These are phyloP conservation scores for Molossus molossus DNA, from an alignment of 2,797 vertebrate genomes.

Conservation along the genomic window DNA sequence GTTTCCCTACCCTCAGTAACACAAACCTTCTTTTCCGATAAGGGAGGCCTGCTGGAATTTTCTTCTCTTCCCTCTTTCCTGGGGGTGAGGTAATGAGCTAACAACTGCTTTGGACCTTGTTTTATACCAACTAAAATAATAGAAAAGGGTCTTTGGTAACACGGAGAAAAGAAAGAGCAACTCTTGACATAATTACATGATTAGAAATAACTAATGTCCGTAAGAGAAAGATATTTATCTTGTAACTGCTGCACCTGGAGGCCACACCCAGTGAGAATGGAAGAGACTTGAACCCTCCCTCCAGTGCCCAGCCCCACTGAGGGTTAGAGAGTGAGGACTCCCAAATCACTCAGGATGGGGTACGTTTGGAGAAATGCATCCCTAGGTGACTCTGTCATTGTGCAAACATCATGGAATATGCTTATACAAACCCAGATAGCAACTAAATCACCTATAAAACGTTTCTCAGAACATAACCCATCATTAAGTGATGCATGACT, in stretches of 20 bases:
- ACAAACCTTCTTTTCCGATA: conserved; percentile 68
- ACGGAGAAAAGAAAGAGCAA: neutral
- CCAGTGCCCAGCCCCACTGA: neutral
- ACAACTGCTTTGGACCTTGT: neutral
- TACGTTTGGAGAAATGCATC: neutral
- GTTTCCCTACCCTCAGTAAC: conserved; percentile 48
- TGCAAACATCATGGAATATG: neutral
- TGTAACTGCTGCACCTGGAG: neutral
- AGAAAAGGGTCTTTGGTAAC: conserved; percentile 30
- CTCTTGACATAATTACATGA: neutral
- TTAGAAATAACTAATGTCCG: neutral
- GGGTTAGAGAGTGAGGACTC: neutral
- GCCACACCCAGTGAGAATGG: neutral
- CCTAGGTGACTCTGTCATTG: neutral
- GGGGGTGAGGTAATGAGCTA: conserved; percentile 37
- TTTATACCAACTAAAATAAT: conserved; percentile 46
- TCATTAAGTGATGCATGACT: neutral
- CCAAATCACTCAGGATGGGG: too few species aligned
- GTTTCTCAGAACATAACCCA: neutral
- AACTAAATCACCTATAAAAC: neutral
- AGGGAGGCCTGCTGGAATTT: conserved; percentile 50
- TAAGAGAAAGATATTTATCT: neutral
- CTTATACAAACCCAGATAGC: neutral
- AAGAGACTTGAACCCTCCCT: neutral
- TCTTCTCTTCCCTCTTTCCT: conserved; percentile 62